Conservation (phyloP, 1,140 invertebrate species). For the Pogonognathellus flavescens region DNA sequence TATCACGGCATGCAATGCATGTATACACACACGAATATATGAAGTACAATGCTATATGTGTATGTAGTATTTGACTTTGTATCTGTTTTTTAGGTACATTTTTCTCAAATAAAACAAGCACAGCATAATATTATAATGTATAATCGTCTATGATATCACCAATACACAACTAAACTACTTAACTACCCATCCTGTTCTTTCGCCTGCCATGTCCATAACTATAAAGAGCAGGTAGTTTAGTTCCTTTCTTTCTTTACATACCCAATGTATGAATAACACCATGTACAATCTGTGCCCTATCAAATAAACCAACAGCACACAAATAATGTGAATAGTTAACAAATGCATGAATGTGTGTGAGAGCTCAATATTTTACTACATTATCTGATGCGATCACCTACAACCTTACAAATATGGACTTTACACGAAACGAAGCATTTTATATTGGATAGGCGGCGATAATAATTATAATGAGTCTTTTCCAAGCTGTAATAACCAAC, state of each 20-base stretch:
- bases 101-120: too few species aligned
- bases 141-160: too few species aligned
- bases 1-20: constrained; percentile 24
- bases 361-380: constrained; percentile 26
- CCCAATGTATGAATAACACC: too few species aligned
- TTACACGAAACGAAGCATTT: constrained; percentile 35
- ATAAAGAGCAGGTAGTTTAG: not conserved
- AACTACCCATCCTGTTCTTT: not conserved
- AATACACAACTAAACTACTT: too few species aligned
- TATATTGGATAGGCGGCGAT: not conserved
- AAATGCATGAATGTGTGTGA: constrained; percentile 14
- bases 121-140: too few species aligned
- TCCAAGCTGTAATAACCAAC: not conserved
- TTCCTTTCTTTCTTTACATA: constrained; percentile 21
- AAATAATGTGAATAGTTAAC: not conserved
- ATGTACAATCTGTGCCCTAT: not conserved
- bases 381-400: constrained; percentile 32
- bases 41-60: too few species aligned
- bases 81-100: too few species aligned
- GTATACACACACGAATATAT: not conserved
- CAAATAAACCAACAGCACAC: constrained; percentile 32
- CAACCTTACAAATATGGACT: constrained; percentile 47
- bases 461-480: not conserved
- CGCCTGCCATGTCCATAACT: not conserved
- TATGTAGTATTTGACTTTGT: too few species aligned